Conservation (phyloP, 2,888 invertebrate species). For the Lordiphosa andalusiaca region DNA sequence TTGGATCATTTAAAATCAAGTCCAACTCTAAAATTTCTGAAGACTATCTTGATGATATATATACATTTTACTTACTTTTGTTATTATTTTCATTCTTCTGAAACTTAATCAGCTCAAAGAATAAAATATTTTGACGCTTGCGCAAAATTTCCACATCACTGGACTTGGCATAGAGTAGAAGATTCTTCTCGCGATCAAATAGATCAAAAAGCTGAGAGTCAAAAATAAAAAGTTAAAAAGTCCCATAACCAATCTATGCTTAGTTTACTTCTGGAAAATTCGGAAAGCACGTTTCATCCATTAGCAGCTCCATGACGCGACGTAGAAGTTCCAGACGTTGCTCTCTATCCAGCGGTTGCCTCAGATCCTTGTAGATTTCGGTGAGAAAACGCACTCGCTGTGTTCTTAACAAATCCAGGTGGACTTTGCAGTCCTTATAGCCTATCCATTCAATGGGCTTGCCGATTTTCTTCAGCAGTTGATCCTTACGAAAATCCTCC, state of each 20-base stretch:
- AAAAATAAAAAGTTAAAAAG: neutral
- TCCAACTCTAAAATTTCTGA: too few relatives aligned
- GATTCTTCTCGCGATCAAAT: slow-evolving; percentile 78
- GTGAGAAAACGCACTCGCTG: slow-evolving; percentile 89
- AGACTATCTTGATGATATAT: too few relatives aligned
- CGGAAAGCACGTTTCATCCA: slow-evolving; percentile 73
- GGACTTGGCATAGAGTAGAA: slow-evolving; percentile 74
- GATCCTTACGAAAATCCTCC: slow-evolving; percentile 83
- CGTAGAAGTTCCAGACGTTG: slow-evolving; percentile 87
- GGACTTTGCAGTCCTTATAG: slow-evolving; percentile 85
- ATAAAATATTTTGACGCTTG: slow-evolving; percentile 75
- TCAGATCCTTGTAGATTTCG: slow-evolving; percentile 86
- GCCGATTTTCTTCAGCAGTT: slow-evolving; percentile 85
- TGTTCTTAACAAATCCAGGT: slow-evolving; percentile 90
- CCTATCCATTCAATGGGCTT: slow-evolving; percentile 89
- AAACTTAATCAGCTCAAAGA: slow-evolving; percentile 78
- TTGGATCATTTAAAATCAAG: too few relatives aligned
- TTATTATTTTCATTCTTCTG: slow-evolving; percentile 56
- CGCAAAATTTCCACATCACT: slow-evolving; percentile 77
- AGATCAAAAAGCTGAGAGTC: slow-evolving; percentile 71
- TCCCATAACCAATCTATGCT: neutral
- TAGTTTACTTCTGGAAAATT: slow-evolving; percentile 67
- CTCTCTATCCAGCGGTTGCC: slow-evolving; percentile 82
- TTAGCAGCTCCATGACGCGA: slow-evolving; percentile 84
- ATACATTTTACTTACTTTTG: slow-evolving; percentile 47